phyloP scores from a whole-genome alignment of 2,113 vertebrate species.

The Microcebus jonahi region DNA sequence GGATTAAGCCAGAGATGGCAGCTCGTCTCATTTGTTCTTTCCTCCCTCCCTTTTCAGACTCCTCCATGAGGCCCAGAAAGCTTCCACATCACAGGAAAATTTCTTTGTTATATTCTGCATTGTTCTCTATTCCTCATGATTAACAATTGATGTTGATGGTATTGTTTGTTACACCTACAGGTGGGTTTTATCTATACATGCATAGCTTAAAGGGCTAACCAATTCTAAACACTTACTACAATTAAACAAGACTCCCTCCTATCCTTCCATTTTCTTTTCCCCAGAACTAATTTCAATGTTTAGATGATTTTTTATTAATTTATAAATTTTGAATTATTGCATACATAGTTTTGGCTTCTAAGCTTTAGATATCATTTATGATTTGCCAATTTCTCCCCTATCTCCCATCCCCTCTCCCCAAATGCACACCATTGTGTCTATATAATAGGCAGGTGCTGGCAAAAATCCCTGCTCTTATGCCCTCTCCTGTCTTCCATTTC shows the following conservation, averaged over 20 bases:
- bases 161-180: background rate
- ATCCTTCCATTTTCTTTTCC: background rate
- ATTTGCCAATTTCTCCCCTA: background rate
- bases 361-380: background rate
- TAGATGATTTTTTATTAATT: background rate
- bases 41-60: background rate
- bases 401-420: background rate
- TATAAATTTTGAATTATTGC: background rate
- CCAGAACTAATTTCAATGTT: background rate
- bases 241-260: background rate
- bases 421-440: background rate
- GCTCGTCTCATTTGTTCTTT: background rate
- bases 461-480: background rate
- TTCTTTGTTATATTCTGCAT: background rate
- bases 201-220: background rate
- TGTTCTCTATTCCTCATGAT: background rate
- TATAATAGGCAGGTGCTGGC: background rate
- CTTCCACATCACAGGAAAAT: background rate
- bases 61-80: background rate
- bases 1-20: background rate
- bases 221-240: background rate
- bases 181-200: background rate
- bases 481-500: background rate
- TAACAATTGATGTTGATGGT: background rate
- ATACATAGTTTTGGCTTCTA: background rate